A percentile compares a stretch with the other conserved stretches of the same genome.
These are phyloP conservation scores for Euclidia mi DNA, from an alignment of 2,888 invertebrate genomes.

Conservation along the genomic window DNA sequence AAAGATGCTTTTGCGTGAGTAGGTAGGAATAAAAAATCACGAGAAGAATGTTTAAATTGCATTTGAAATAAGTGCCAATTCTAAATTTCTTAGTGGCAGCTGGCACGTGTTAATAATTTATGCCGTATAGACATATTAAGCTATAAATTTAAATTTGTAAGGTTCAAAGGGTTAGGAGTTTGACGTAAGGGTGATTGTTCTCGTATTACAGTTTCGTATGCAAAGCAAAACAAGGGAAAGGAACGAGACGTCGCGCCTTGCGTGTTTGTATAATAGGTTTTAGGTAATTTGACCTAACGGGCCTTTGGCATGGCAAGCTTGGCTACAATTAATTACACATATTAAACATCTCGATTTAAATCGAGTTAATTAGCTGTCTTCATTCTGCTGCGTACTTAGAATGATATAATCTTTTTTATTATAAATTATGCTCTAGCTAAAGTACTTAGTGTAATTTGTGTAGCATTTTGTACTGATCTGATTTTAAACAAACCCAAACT, in stretches of 20 bases:
- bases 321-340: conserved; percentile 59
- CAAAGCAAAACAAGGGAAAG: conserved; percentile 61
- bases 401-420: no score
- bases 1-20: conserved; percentile 40
- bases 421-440: no score
- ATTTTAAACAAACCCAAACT: no score
- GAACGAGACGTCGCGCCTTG: conserved; percentile 56
- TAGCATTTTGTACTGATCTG: no score
- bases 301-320: conserved; percentile 63
- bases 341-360: conserved; percentile 32
- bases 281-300: conserved; percentile 62
- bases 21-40: conserved; percentile 40
- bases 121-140: conserved; percentile 22
- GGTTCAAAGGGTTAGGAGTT: conserved; percentile 33
- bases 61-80: neutral
- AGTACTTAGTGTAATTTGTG: no score
- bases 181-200: conserved; percentile 31
- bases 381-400: no score
- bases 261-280: conserved; percentile 73
- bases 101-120: no score
- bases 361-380: no score
- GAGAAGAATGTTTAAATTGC: conserved; percentile 14
- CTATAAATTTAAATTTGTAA: conserved; percentile 36
- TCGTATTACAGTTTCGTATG: conserved; percentile 55
- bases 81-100: no score